phyloP scores from a whole-genome alignment of 2,888 invertebrate genomes.

The Xiphydria camelus region DNA sequence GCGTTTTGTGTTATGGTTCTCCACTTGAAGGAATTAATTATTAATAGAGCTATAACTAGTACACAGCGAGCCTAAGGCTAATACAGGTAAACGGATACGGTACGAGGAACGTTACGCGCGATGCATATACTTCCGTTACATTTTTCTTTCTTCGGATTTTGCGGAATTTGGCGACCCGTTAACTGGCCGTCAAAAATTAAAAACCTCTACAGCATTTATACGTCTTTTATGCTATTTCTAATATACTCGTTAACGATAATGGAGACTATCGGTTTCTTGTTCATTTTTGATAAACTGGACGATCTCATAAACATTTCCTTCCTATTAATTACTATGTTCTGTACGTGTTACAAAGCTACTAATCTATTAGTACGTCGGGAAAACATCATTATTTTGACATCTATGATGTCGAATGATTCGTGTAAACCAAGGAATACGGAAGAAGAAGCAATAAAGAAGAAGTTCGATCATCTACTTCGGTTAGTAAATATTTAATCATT shows the following conservation, averaged over 20 bases:
- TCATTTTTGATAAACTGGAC: not conserved
- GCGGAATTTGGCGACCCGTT: not conserved
- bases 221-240: not conserved
- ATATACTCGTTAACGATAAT: not conserved
- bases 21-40: too few relatives aligned
- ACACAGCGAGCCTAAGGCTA: too few relatives aligned
- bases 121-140: not conserved
- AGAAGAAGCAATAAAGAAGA: not conserved
- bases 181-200: not conserved
- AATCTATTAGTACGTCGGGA: not conserved
- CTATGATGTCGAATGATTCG: not conserved
- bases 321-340: constrained; percentile 5
- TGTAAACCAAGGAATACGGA: not conserved
- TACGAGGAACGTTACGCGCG: not conserved
- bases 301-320: not conserved
- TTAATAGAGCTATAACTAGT: too few relatives aligned
- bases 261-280: not conserved
- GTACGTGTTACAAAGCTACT: constrained; percentile 12
- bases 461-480: too few relatives aligned
- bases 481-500: too few relatives aligned
- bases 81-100: too few relatives aligned
- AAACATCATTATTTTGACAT: not conserved
- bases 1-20: too few relatives aligned
- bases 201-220: not conserved
- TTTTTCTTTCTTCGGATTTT: not conserved